Evolutionary conservation across 1,140 invertebrate species (phyloP), one percentile per base, ranked within the genome.

Genomic region (Cotesia chilonis): DNA sequence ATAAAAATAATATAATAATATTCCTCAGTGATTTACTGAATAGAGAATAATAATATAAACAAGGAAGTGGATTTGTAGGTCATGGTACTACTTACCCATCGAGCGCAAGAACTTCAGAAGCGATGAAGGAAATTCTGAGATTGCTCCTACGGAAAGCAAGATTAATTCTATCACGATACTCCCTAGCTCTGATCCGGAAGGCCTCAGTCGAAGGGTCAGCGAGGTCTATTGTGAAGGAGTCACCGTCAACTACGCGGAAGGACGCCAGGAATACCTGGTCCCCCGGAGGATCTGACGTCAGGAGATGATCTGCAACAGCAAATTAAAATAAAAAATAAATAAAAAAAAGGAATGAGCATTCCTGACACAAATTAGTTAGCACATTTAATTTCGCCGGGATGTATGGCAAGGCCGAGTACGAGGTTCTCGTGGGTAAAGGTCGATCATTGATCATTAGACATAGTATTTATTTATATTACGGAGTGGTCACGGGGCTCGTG

Each of bases 201-300:
- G 88, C 85, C 73, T 89, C 85, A 4, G 91, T 92, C 54, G 89
- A 89, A 12, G 92, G 90, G 82, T 93, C 91, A 2, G 91, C 89
- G 69, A 93, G 83, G 61, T 90, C 89, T 67, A 87, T 79, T n/a
- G 81, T 83, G 84, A 91, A 93, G 1, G 88, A 86, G 75, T 94
- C 94, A 70, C 93, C 90, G 74, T 89, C 81, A 71, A 84, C 86
- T 75, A 95, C 89, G 82, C 90, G 88, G 80, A 96, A 94, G 38
- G 91, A 92, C 9, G 92, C 94, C 70, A 93, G 89, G 82, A 94
- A 96, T 3, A 94, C 89, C 81, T 93, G 91, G 83, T 95, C 93
- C 75, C 91, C 91, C 20, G 92, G 84, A 61, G 91, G 90, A 75
- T 94, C 91, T n/a, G 92, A 89, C 20, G 91, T 89, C 71, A 95